phyloP scores from a whole-genome alignment of 2,113 vertebrate genomes.

The Rutilus rutilus region DNA sequence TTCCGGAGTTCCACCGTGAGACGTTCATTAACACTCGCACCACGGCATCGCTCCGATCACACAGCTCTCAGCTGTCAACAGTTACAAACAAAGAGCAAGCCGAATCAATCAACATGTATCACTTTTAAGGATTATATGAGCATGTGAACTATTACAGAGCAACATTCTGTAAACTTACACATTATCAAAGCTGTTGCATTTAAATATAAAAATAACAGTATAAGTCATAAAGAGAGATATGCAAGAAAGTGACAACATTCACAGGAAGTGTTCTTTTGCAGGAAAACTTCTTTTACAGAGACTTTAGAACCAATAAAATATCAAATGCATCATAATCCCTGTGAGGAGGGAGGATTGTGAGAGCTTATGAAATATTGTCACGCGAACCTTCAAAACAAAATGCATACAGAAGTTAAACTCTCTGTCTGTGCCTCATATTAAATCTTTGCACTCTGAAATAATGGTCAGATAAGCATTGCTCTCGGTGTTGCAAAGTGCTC shows the following conservation, averaged over 20 bases:
- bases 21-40: too few species aligned
- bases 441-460: constrained; percentile 41
- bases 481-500: constrained; percentile 32
- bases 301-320: constrained; percentile 12
- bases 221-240: background rate
- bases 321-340: background rate
- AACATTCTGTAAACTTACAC: background rate
- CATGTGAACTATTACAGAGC: background rate
- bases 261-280: background rate
- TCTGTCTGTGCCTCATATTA: constrained; percentile 27
- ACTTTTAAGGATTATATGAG: background rate
- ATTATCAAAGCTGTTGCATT: background rate
- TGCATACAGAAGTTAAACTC: constrained; percentile 3
- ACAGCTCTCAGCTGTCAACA: too few species aligned
- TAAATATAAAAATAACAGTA: background rate
- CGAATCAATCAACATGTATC: background rate
- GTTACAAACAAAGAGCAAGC: background rate
- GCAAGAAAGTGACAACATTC: background rate
- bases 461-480: constrained; percentile 49
- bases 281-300: constrained; percentile 7
- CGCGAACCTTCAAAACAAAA: background rate
- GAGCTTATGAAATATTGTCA: constrained; percentile 11
- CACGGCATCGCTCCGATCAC: too few species aligned
- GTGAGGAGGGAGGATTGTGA: background rate
- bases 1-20: too few species aligned